Conservation (phyloP, 2,888 invertebrate species). For the Fragum whitleyi region DNA sequence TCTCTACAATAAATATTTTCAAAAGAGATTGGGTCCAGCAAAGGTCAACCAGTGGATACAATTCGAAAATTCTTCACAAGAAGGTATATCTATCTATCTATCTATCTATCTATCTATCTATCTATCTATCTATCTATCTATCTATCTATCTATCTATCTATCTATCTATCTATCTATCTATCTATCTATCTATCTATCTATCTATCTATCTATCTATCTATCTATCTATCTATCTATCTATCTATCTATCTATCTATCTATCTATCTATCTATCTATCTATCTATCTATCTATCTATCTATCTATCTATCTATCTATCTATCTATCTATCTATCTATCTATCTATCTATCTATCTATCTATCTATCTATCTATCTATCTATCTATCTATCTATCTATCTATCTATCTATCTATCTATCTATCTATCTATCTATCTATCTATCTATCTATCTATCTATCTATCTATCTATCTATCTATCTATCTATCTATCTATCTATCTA, state of each 20-base stretch:
- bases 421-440: background rate
- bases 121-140: background rate
- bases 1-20: too few relatives aligned
- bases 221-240: too few relatives aligned
- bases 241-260: too few relatives aligned
- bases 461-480: background rate
- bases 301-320: background rate
- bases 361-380: background rate
- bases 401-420: background rate
- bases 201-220: too few relatives aligned
- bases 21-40: too few relatives aligned
- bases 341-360: background rate
- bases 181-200: too few relatives aligned
- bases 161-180: too few relatives aligned
- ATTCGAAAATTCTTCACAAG: too few relatives aligned
- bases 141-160: background rate
- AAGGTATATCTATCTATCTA: background rate
- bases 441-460: background rate
- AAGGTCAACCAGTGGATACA: too few relatives aligned
- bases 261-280: background rate
- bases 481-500: background rate
- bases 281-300: background rate
- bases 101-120: background rate
- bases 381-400: too few relatives aligned
- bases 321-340: background rate